Evolutionary conservation across 2,888 invertebrate species (phyloP).

Genomic region (Nemoura dubitans): DNA sequence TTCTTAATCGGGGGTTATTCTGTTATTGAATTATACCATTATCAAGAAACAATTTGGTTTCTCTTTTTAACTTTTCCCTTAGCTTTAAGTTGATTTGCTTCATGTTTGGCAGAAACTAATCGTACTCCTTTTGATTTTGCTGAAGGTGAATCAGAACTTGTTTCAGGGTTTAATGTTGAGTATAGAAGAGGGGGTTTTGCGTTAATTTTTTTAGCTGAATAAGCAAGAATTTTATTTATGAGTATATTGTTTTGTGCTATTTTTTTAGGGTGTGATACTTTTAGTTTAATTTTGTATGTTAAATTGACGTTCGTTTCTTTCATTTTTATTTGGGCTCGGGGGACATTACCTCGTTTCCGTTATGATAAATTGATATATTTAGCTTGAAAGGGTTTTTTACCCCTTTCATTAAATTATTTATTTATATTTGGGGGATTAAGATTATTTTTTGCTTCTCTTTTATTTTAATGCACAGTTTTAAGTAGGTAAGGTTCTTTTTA

Average conservation of each 20-base stretch:
- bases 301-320: conserved; percentile 62
- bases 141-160: conserved; percentile 80
- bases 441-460: conserved; percentile 61
- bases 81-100: conserved; percentile 66
- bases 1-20: conserved; percentile 67
- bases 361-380: conserved; percentile 80
- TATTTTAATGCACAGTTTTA: conserved; percentile 57
- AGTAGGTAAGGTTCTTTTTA: conserved; percentile 43
- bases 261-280: conserved; percentile 57
- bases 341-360: conserved; percentile 75
- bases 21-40: conserved; percentile 63
- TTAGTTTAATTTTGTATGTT: conserved; percentile 65
- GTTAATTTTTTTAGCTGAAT: conserved; percentile 77
- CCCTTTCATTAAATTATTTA: conserved; percentile 70
- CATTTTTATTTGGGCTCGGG: conserved; percentile 69
- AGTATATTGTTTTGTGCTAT: conserved; percentile 62
- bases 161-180: conserved; percentile 82
- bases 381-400: conserved; percentile 72
- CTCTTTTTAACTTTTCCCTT: conserved; percentile 67
- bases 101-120: conserved; percentile 75
- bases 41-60: conserved; percentile 66
- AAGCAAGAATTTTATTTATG: conserved; percentile 67
- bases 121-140: conserved; percentile 83
- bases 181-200: conserved; percentile 77
- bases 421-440: conserved; percentile 68